These are phyloP conservation scores for Cygnus olor DNA, from an alignment of 2,797 vertebrate genomes.

Conservation along the genomic window DNA sequence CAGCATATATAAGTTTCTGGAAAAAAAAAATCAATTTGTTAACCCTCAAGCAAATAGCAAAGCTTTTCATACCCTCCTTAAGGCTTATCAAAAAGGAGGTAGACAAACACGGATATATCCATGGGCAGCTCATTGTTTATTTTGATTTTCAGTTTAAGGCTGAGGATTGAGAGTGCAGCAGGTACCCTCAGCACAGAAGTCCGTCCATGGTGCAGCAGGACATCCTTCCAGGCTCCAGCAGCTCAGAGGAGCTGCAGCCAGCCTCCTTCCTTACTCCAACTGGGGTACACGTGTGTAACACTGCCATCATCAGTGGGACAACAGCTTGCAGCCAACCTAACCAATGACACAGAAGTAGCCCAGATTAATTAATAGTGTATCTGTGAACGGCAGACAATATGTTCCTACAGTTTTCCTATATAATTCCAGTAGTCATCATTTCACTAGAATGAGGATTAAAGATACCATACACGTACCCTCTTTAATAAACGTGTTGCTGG, in stretches of 20 bases:
- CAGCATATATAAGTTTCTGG: neutral
- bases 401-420: neutral
- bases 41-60: neutral
- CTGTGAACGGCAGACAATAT: neutral
- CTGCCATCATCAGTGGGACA: neutral
- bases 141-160: neutral
- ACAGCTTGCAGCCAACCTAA: neutral
- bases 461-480: neutral
- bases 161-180: neutral
- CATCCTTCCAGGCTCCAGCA: neutral
- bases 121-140: neutral
- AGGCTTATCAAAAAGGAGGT: neutral
- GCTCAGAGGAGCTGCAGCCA: neutral
- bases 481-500: neutral
- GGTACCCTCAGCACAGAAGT: neutral
- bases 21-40: neutral
- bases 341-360: neutral
- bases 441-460: neutral
- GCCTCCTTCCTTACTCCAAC: neutral
- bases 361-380: neutral
- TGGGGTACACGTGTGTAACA: rapidly evolving
- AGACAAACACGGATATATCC: neutral
- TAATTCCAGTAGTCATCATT: neutral
- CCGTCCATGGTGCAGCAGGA: neutral
- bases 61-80: neutral